These are phyloP conservation scores for Marasmarcha lunaedactyla DNA, from an alignment of 2,888 invertebrate genomes.

Conservation along the genomic window DNA sequence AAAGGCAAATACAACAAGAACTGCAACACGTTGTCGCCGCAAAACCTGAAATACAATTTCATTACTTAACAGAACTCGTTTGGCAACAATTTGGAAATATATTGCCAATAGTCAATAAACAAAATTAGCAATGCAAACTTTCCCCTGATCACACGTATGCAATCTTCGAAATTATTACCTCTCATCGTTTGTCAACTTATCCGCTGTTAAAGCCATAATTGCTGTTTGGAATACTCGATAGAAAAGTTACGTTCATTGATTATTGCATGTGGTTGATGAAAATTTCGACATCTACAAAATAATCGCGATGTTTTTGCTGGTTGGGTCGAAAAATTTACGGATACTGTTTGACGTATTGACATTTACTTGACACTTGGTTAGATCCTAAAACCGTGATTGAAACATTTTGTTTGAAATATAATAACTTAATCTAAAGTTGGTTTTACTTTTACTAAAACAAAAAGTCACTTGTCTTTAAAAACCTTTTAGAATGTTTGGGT, in stretches of 20 bases:
- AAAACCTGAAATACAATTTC: slow-evolving; percentile 49
- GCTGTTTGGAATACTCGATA: slow-evolving; percentile 14
- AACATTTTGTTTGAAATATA: too few relatives aligned
- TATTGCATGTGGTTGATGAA: slow-evolving; percentile 15
- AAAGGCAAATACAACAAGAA: slow-evolving; percentile 69
- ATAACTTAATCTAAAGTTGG: too few relatives aligned
- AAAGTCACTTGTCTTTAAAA: too few relatives aligned
- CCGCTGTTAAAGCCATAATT: slow-evolving; percentile 50
- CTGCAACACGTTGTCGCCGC: slow-evolving; percentile 59
- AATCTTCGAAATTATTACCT: slow-evolving; percentile 33
- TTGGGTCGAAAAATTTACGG: slow-evolving; percentile 12
- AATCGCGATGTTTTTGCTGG: slow-evolving; percentile 24
- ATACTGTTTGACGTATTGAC: too few relatives aligned
- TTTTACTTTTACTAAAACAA: too few relatives aligned
- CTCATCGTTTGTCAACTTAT: slow-evolving; percentile 54
- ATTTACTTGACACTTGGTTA: too few relatives aligned
- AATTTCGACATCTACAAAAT: slow-evolving; percentile 27
- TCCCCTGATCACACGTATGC: slow-evolving; percentile 31
- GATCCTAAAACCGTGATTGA: too few relatives aligned
- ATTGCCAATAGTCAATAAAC: background rate
- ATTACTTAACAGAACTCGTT: slow-evolving; percentile 4
- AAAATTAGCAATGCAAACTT: slow-evolving; percentile 26
- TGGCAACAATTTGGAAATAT: slow-evolving; percentile 1
- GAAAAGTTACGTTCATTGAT: slow-evolving; percentile 3
- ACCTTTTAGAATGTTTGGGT: too few relatives aligned